These are phyloP conservation scores for Sclerurus mexicanus DNA, from an alignment of 2,113 vertebrate species.

Conservation along the genomic window DNA sequence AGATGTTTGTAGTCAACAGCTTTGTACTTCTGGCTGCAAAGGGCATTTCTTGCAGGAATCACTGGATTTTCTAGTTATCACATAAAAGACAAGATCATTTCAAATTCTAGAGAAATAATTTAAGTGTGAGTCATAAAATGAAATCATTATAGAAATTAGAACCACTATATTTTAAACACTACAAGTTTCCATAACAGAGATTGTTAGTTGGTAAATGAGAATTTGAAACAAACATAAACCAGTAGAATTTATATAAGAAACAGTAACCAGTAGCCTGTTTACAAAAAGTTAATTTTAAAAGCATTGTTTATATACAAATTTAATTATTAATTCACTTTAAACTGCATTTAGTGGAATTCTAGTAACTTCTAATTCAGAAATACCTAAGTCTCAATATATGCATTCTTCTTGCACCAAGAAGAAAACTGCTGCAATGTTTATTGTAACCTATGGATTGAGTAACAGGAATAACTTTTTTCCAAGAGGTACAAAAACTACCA, in stretches of 20 bases:
- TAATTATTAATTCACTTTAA: neutral
- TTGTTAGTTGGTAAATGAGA: neutral
- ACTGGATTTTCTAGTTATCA: conserved; percentile 74
- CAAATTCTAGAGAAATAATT: conserved; percentile 2
- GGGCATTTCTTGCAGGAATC: conserved; percentile 72
- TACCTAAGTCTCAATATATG: fast-evolving
- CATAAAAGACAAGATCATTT: conserved; percentile 35
- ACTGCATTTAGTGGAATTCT: neutral
- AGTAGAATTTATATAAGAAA: neutral
- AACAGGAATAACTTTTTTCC: neutral
- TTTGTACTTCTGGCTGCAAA: conserved; percentile 78
- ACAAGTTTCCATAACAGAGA: neutral
- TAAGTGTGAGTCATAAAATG: neutral
- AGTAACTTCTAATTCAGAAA: neutral
- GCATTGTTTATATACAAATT: neutral
- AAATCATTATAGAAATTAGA: neutral
- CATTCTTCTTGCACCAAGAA: neutral
- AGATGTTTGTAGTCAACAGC: conserved; percentile 82
- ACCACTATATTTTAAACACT: neutral
- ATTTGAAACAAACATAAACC: neutral
- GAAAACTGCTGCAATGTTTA: neutral
- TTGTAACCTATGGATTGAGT: neutral
- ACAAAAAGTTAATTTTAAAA: neutral
- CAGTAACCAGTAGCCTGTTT: neutral
- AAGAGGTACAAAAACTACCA: neutral